Percentiles rank a stretch among this genome's conserved stretches.
These are phyloP conservation scores for Austrolebias charrua DNA, from an alignment of 2,797 vertebrate genomes.

Conservation along the genomic window DNA sequence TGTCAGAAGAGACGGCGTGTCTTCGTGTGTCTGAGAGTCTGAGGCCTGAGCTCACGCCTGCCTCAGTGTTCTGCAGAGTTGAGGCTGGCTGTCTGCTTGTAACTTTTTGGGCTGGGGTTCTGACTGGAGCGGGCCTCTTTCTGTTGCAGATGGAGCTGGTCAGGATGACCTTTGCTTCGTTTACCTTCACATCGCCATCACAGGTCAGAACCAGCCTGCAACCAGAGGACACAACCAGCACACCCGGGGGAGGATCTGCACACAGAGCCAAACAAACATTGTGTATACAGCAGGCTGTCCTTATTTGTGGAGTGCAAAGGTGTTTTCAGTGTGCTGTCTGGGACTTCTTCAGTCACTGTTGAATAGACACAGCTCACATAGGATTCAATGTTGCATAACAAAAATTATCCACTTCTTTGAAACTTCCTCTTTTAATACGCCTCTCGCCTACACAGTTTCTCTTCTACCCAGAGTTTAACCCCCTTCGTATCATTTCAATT, in stretches of 20 bases:
- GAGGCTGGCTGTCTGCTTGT: background rate
- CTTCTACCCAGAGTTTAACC: background rate
- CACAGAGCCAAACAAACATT: slow-evolving; percentile 19
- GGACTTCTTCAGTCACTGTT: background rate
- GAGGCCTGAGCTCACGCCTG: background rate
- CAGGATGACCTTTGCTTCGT: slow-evolving; percentile 53
- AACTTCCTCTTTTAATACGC: slow-evolving; percentile 57
- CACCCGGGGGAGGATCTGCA: slow-evolving; percentile 67
- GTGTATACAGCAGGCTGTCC: no score
- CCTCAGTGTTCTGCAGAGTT: background rate
- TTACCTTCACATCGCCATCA: slow-evolving; percentile 60
- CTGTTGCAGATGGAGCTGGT: slow-evolving; percentile 5
- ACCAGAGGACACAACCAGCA: slow-evolving; percentile 61
- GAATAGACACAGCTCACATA: slow-evolving; percentile 14
- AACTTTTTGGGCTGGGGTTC: slow-evolving; percentile 1
- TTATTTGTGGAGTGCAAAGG: no score
- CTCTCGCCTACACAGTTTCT: slow-evolving; percentile 12
- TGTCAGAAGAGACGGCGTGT: slow-evolving; percentile 12
- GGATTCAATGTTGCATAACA: slow-evolving; percentile 40
- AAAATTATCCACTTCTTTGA: slow-evolving; percentile 24
- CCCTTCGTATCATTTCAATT: slow-evolving; percentile 1
- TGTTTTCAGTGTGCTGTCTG: no score
- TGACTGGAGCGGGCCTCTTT: background rate
- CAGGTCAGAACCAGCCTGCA: slow-evolving; percentile 70
- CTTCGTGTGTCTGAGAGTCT: background rate